Evolutionary conservation across 2,113 vertebrate genomes (phyloP), one percentile per base, ranked within the genome.

Genomic region (Myotis lucifugus): DNA sequence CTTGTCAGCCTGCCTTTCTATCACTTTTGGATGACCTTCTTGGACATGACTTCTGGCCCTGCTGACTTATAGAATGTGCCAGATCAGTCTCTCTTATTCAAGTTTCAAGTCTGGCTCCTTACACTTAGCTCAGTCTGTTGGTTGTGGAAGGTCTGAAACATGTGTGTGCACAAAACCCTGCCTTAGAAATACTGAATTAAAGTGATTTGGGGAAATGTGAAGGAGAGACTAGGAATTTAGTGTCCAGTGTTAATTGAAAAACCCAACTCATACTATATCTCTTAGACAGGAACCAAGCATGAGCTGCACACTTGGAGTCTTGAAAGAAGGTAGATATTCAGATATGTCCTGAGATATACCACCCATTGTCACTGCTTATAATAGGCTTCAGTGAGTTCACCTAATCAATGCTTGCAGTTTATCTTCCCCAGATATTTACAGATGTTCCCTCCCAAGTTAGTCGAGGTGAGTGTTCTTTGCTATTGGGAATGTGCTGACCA

Each of bases 11-110:
- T 88, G 42, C 3, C 23, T 59, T 92, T 56, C 61, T 86, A 83
- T 91, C n/a, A 88, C 29, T 48, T 67, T 91, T 92, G 52, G 29
- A 82, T 85, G 59, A 88, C 77, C 40, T 92, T 90, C 25, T 9
- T 82, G 37, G n/a, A 81, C 32, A n/a, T n/a, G 23, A 72, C 42
- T 95, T 90, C 32, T 66, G n/a, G 52, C 46, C 61, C 77, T 85
- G 40, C 59, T 92, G 73, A 93, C 29, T 92, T 91, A 21, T 6
- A 88, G 32, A 82, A 85, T 88, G 59, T 95, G 59, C 61, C 69
- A 83, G 78, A 56, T 88, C 3, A 21, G 1, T 59, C 46, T 66
- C 27, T 77, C 40, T 90, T 21, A 64, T 6, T 96, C 18, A 59
- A 18, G 23, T 91, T 97, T 74, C 61, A 73, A 25, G 8, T 67